Evolutionary conservation across 2,888 invertebrate genomes (phyloP), one percentile per base, ranked within the genome.

Genomic region (Ceraclea dissimilis): DNA sequence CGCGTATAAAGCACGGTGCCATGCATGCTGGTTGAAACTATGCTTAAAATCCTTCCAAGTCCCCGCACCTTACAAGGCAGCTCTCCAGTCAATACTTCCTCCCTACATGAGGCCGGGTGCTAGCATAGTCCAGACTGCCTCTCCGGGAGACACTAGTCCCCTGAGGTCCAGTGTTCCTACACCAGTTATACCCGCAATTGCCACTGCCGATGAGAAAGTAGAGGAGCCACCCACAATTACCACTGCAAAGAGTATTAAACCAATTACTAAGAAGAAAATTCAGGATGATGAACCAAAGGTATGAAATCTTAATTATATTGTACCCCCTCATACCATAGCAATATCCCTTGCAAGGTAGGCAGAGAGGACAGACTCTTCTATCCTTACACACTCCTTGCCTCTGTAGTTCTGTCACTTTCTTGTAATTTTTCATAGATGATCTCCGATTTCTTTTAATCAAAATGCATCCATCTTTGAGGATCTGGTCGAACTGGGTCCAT

Each of bases 1-100:
- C 69, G 82, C 86, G 26, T 85, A 85, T 67, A 85, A 85, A 67
- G 81, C 86, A 43, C 78, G 90, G 34, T 93, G 93, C 71, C 84
- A 87, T 52, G 90, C 90, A 16, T 93, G 93, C 70, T 92, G 93
- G 90, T 77, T 93, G 11, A 88, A 87, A 71, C 83, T 89, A 79
- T 92, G 92, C 69, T 74, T 92, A 47, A 83, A 85, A 66, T 83
- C 86, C 58, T 89, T 89, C 70, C 87, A 88, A 71, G 82, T 91
- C 67, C 87, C 90, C 51, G 75, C 81, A 22, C 79, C 80, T 43
- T 76, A 88, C 58, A 82, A 83, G 67, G 77, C 82, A 59, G 83
- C 84, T 51, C 74, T 91, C 54, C 81, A 81, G 60, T 79, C 82
- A 52, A 80, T 88, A 72, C 71, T 91, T 63, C 89, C 90, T 1